Evolutionary conservation across 1,140 invertebrate genomes (phyloP), one percentile per base, ranked within the genome.

Genomic region (Caligus rogercresseyi): DNA sequence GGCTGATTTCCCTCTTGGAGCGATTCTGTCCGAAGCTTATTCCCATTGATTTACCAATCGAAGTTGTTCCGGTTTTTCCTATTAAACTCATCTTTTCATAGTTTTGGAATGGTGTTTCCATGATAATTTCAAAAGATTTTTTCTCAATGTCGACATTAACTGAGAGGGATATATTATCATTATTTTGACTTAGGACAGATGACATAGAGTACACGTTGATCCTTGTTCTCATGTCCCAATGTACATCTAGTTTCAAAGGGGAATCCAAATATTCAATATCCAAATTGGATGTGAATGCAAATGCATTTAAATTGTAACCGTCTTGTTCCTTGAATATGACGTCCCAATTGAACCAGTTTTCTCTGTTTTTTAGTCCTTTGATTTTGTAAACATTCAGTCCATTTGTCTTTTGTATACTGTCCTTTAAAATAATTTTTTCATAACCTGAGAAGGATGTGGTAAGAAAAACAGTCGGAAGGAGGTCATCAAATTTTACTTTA

Each of bases 31-130:
- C 54, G 14, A 56, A 56, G 15, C 20, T n/a, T 3, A 56, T 21
- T 56, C 54, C 54, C 18, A 56, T 21, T 18, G 54, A 56, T 25
- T 56, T 56, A 15, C 54, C 54, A 25, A 56, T 56, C 1, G 54
- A 56, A 20, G 54, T 56, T n/a, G 54, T 56, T 2, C 54, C 54
- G 1, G 54, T 21, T 20, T 56, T 56, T n/a, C 54, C 54, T 2
- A 25, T 21, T 2, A 56, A n/a, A 3, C 20, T 56, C 2, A 56
- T 56, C 16, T 20, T 21, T 20, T 56, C 54, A 14, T 3, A 56
- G 20, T 25, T 25, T 2, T 20, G 2, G 16, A 56, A 13, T 1
- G 54, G 54, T 2, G 54, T 56, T n/a, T 20, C 16, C 54, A 56
- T 2, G 1, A 21, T 25, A n/a, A 56, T 13, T 13, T 56, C 20